Conservation (phyloP, 2,113 vertebrate species). For the Eretmochelys imbricata region DNA sequence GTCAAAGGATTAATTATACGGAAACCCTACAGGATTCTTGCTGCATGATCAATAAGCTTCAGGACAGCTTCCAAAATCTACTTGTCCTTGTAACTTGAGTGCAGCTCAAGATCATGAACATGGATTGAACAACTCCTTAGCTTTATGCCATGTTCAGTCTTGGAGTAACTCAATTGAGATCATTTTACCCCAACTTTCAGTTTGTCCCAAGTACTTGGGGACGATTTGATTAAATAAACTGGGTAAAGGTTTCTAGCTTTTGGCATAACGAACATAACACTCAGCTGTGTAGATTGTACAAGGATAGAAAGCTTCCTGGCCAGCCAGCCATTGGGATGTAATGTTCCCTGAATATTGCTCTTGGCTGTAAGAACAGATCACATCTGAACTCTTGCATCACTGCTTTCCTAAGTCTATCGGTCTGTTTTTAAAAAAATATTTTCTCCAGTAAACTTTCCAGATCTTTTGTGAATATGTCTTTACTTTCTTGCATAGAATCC, state of each 20-base stretch:
- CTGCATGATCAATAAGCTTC: not conserved
- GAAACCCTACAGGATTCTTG: not conserved
- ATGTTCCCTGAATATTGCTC: not conserved
- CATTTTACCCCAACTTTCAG: not conserved
- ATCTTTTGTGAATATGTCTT: not conserved
- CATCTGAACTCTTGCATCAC: not conserved
- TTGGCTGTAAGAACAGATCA: not conserved
- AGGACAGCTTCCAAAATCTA: not conserved
- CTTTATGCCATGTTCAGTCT: not conserved
- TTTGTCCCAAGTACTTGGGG: not conserved
- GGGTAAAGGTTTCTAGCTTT: not conserved
- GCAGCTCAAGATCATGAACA: not conserved
- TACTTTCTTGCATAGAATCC: slow-evolving; percentile 41
- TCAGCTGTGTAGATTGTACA: not conserved
- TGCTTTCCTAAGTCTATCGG: not conserved
- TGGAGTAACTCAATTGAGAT: not conserved
- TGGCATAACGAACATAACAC: not conserved
- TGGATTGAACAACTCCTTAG: not conserved
- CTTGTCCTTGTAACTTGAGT: not conserved
- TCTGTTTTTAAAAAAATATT: not conserved
- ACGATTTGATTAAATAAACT: not conserved
- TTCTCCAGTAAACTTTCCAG: not conserved
- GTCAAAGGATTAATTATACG: not conserved
- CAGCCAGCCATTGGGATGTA: not conserved
- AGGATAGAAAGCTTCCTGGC: not conserved